Conservation (phyloP, 2,797 vertebrate species). For the Enteromius viviparus region DNA sequence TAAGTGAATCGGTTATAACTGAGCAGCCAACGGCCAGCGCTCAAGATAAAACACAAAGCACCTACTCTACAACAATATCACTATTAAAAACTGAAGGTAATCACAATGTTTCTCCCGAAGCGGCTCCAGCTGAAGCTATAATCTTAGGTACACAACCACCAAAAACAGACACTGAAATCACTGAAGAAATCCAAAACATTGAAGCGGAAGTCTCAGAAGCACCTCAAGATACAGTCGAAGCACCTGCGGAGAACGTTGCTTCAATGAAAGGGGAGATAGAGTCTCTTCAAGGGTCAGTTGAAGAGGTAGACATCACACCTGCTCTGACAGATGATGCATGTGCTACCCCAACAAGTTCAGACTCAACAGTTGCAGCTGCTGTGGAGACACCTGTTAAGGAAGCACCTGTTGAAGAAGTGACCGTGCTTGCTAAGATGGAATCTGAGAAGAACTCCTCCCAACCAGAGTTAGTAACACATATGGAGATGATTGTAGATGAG, state of each 20-base stretch:
- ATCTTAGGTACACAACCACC: conserved; percentile 3
- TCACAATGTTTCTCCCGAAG: conserved; percentile 50
- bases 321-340: neutral
- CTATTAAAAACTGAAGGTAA: conserved; percentile 48
- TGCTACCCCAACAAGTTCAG: conserved; percentile 3
- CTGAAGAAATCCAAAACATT: conserved; percentile 64
- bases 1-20: neutral
- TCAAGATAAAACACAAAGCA: conserved; percentile 37
- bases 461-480: neutral
- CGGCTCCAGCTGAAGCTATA: conserved; percentile 31
- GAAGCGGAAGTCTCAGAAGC: conserved; percentile 48
- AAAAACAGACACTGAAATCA: conserved; percentile 54
- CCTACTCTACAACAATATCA: conserved; percentile 45
- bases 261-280: conserved; percentile 3
- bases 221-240: neutral
- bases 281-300: neutral
- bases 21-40: conserved; percentile 3
- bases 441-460: conserved; percentile 32
- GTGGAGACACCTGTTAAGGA: conserved; percentile 11
- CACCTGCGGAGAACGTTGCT: neutral
- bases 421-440: neutral
- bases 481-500: conserved; percentile 36
- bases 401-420: neutral
- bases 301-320: conserved; percentile 16
- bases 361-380: conserved; percentile 22